Base-by-base conservation (phyloP, 1,140 invertebrate genomes). In the Pseudomyrmex gracilis region DNA sequence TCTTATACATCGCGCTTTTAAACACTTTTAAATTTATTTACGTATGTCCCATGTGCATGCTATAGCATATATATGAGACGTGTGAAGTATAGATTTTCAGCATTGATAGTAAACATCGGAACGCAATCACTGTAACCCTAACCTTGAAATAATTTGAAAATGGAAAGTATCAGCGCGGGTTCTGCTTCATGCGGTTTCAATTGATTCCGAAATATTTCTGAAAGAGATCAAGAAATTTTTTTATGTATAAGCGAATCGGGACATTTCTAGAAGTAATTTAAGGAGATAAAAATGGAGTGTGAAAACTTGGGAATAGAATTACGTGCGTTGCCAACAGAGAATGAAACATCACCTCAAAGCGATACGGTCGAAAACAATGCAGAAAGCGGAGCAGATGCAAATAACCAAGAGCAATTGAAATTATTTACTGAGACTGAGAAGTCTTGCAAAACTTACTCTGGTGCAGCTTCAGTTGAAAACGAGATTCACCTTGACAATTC, bases 261-360 rank as follows among this genome's bases (percentile, higher is more conserved):
- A 53, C 3, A 17, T 57, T 45, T 49, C 60, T 60, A 47, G 13
- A 20, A 43, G 12, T 63, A 13, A n/a, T 34, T 34, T 5, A 34
- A 34, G 0, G 13, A 5, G 20, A 80, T 71, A 17, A 34, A 78
- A 17, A 53, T 64, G 12, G 60, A 71, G 17, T 49, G 34, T 24
- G 15, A 70, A 13, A 47, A 53, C 43, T 10, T 9, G 1, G 8
- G 1, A 10, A 3, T 57, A 15, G 2, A 34, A 47, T 58, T 12
- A 47, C 2, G 5, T 60, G 22, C 12, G 2, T n/a, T 13, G 17
- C 43, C 55, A 24, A 15, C 20, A 17, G 2, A 20, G 4, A 8
- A 51, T 63, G 10, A 61, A 74, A 61, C 8, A 55, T 67, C 10
- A 77, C 22, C 34, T 20, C 17, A 9, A 43, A 53, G 10, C 67